Base-by-base conservation (phyloP, 2,797 vertebrate genomes). In the Lycodopsis pacificus region DNA sequence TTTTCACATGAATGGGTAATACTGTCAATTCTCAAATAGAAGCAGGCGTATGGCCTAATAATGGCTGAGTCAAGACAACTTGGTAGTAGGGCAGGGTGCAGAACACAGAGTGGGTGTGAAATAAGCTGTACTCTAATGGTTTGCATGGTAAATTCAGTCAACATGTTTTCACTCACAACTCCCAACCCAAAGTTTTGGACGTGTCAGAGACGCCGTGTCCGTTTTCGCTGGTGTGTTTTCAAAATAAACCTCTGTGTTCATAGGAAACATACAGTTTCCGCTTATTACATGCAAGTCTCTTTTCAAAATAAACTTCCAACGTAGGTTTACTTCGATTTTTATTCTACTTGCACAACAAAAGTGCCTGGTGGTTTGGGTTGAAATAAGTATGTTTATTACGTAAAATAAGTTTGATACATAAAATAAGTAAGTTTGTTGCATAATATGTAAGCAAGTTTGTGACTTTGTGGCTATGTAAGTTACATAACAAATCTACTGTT, bases 1-100 rank as follows among this genome's bases (percentile, higher is more conserved):
- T 66, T 49, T 53, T 8, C 4, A 44, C 22, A 61, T 11, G 7
- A 62, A 25, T 27, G 40, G 25, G 25, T 62, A 53, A 38, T 36
- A 17, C 27, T 64, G 56, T 32, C 13, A 27, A 48, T 70, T 66
- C 20, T 59, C 34, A 49, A 68, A 78, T 49, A 32, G 38, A 77
- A 71, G 22, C 4, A 12, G 15, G 5, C 25, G 10, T 14, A 19
- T 36, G 20, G 38, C 27, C 8, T 1, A 51, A 65, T 32, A 44
- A 65, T 34, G 20, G 17, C n/a, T 15, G 17, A 15, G 22, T 58
- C 7, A 38, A 14, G 54, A 49, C 42, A 53, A 25, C 49, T 25
- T 25, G 22, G 51, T 22, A 63, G 44, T 22, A 54, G 27, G 38
- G 40, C n/a, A 12, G 1, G 14, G 9, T 42, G 19, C 61, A 58